Base-by-base conservation (phyloP, 2,888 invertebrate species). In the Thereva nobilitata region DNA sequence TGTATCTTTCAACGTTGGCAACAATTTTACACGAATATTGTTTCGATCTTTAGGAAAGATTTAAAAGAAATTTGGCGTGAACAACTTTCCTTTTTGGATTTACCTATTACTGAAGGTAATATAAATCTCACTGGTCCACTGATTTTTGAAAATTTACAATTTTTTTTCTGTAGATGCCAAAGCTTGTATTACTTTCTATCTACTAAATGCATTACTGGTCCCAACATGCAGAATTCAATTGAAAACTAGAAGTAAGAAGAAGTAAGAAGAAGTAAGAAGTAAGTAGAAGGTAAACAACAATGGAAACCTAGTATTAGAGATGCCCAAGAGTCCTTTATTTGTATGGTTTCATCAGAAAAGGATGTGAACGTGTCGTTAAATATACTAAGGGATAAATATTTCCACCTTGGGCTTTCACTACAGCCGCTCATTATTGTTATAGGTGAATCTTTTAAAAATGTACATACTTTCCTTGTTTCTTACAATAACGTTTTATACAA, bases 231-330 rank as follows among this genome's bases (percentile, higher is more conserved):
- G 47, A 42, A 42, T 42, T 3, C 42, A 42, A 42, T 7, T 42
- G 7, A 42, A 42, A 42, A 4, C 8, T 42, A n/a, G n/a, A n/a
- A n/a, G n/a, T n/a, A n/a, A n/a, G n/a, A n/a, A n/a, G n/a, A n/a
- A n/a, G n/a, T n/a, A n/a, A n/a, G n/a, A n/a, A n/a, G n/a, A n/a
- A n/a, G n/a, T n/a, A n/a, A n/a, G n/a, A n/a, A n/a, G n/a, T 7
- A 2, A 4, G n/a, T n/a, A n/a, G 42, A 3, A 7, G n/a, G n/a
- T 3, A 42, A 42, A 42, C 3, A 7, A 2, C 12, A 6, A 10
- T 47, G 7, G 47, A 47, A 47, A 10, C 47, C 47, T 47, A 47
- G 47, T 10, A 47, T 47, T 5, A 47, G 47, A 47, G 47, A 47
- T 3, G 47, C 47, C 4, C 47, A 47, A 12, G 47, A 6, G n/a